Evolutionary conservation across 2,797 vertebrate species (phyloP), one percentile per base, ranked within the genome.

Genomic region (Gymnoscopelus braueri): DNA sequence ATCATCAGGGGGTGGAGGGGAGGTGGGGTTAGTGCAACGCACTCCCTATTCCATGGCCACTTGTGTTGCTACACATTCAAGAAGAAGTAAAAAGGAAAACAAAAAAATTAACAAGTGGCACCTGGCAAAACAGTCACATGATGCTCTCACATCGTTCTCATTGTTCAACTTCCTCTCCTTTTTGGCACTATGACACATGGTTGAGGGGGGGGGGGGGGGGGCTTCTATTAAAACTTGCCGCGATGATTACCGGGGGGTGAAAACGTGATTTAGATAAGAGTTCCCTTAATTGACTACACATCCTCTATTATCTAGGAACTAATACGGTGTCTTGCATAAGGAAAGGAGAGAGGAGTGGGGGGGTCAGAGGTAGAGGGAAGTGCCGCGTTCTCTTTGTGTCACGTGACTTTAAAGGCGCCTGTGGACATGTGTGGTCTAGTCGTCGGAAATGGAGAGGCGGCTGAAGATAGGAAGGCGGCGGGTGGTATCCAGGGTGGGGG

Each of bases 391-490:
- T 86, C 80, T 88, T 82, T 84, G 76, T 82, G 78, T 88, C 84
- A 73, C 81, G 52, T 32, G 85, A 86, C 75, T 72, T 60, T 44
- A 44, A 63, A 73, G 84, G 77, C 82, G 79, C 83, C 76, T 77
- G 79, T 60, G 81, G 70, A 69, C 15, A 54, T 60, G 47, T 64
- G 78, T 70, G 56, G 74, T 86, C 94, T 96, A 98, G 88, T 99
- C 97, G 12, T 99, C 97, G 2, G 97, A 98, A 93, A 98, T 96
- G 88, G 97, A 98, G 76, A 98, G 96, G 95, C 97, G 97, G 95
- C 97, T 98, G 92, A 99, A 99, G 94, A 99, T 98, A 88, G 97
- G 97, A 79, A 99, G 96, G 88, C 97, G 96, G 88, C 96, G 96
- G 87, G 94, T 96, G 93, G 93, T 96, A 94, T 99, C 97, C 85